Base-by-base conservation (phyloP, 2,888 invertebrate genomes). In the Diaprepes abbreviatus region DNA sequence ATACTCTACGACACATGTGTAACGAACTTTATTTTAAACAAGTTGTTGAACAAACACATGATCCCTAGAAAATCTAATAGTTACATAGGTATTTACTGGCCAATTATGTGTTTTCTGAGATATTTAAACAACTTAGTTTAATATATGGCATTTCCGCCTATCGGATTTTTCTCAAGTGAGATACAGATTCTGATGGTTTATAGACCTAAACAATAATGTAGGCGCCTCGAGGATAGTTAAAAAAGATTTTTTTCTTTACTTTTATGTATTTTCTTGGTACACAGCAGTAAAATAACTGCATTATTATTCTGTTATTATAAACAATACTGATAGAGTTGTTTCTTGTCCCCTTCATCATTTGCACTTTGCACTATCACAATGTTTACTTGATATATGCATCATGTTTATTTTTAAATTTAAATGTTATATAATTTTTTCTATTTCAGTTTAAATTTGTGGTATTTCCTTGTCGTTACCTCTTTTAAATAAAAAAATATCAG, bases 141-240 rank as follows among this genome's bases (percentile, higher is more conserved):
- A 58, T 58, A 65, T 57, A 36, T 66, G 58, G 48, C 58, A 58
- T 66, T 66, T 66, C 57, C 57, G 66, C 33, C 31, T 50, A 66
- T 45, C 10, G 48, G 12, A 31, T 24, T 65, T 65, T 54, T 54
- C 50, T 36, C 38, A 48, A 16, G 31, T 36, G 4, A 12, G 5
- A 14, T 28, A 38, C 38, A 66, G 48, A 17, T 40, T 40, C 7
- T 19, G 40, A 36, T 65, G 36, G 36, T 38, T 50, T 57, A 48
- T 52, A 38, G 3, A 24, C 24, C 24, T 36, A n/a, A 36, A 36
- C 14, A 64, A 14, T 55, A 64, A 31, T 12, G 14, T 57, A 19
- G 64, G 57, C 64, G 64, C 45, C 55, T 43, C 3, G 2, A 14
- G 35, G 9, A 35, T 3, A 35, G n/a, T 35, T n/a, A 35, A n/a